Evolutionary conservation across 2,113 vertebrate species (phyloP).

Genomic region (Oncorhynchus kisutch): DNA sequence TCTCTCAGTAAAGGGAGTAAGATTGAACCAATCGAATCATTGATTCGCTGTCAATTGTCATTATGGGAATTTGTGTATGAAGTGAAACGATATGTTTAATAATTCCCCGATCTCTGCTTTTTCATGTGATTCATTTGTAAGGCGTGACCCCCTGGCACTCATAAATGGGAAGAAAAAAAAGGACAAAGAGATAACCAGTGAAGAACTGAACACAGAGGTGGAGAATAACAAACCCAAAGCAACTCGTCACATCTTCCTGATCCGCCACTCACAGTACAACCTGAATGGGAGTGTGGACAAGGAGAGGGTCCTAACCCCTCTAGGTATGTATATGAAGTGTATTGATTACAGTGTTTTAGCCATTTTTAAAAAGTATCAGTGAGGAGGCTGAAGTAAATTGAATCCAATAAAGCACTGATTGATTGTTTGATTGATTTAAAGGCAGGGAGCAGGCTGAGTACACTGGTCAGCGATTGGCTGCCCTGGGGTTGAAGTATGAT

Average conservation of each 20-base stretch:
- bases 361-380: background rate
- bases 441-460: slow-evolving; percentile 86
- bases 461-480: slow-evolving; percentile 79
- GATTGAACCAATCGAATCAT: background rate
- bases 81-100: too few species aligned
- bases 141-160: slow-evolving; percentile 78
- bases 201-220: slow-evolving; percentile 65
- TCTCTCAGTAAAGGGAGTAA: background rate
- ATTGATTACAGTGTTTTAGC: background rate
- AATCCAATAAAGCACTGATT: background rate
- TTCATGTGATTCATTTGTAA: slow-evolving; percentile 39
- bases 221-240: slow-evolving; percentile 81
- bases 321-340: slow-evolving; percentile 66
- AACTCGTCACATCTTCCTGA: slow-evolving; percentile 84
- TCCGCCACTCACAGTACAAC: slow-evolving; percentile 86
- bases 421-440: slow-evolving; percentile 32
- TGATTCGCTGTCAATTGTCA: too few species aligned
- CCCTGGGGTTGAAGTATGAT: slow-evolving; percentile 81
- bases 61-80: too few species aligned
- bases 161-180: slow-evolving; percentile 74
- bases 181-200: slow-evolving; percentile 66
- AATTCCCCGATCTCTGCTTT: background rate
- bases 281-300: slow-evolving; percentile 77
- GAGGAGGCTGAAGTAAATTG: background rate
- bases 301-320: slow-evolving; percentile 75